phyloP scores from a whole-genome alignment of 2,797 vertebrate genomes.

The Diglossa cyanea region DNA sequence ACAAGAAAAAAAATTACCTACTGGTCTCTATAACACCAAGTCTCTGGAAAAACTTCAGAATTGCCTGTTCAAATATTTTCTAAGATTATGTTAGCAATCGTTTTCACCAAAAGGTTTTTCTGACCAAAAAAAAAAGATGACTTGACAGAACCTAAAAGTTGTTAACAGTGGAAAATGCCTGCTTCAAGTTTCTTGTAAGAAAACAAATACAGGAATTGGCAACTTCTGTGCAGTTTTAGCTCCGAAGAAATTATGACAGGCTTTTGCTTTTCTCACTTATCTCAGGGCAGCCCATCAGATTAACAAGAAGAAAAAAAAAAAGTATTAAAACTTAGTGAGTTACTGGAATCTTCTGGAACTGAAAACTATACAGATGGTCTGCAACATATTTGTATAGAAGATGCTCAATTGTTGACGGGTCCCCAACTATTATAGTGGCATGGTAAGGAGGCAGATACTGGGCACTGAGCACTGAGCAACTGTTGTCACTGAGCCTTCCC shows the following conservation, averaged over 20 bases:
- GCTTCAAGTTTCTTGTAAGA: neutral
- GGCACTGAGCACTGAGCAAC: slow-evolving; percentile 71
- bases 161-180: neutral
- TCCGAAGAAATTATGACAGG: slow-evolving; percentile 24
- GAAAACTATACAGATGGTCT: slow-evolving; percentile 70
- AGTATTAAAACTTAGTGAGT: slow-evolving; percentile 59
- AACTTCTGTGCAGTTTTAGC: slow-evolving; percentile 34
- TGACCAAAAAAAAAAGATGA: neutral
- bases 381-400: slow-evolving; percentile 62
- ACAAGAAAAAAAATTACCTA: slow-evolving; percentile 10
- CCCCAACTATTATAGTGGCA: slow-evolving; percentile 66
- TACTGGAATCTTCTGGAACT: slow-evolving; percentile 67
- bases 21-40: neutral
- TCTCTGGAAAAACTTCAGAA: neutral
- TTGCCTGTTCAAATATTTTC: neutral
- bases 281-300: slow-evolving; percentile 18
- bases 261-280: slow-evolving; percentile 52
- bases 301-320: slow-evolving; percentile 1
- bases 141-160: neutral
- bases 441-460: slow-evolving; percentile 68
- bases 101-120: slow-evolving; percentile 1
- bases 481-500: slow-evolving; percentile 68
- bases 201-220: slow-evolving; percentile 29
- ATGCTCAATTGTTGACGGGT: slow-evolving; percentile 63
- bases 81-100: neutral